Evolutionary conservation across 2,797 vertebrate genomes (phyloP).

Genomic region (Sebastes itinus): DNA sequence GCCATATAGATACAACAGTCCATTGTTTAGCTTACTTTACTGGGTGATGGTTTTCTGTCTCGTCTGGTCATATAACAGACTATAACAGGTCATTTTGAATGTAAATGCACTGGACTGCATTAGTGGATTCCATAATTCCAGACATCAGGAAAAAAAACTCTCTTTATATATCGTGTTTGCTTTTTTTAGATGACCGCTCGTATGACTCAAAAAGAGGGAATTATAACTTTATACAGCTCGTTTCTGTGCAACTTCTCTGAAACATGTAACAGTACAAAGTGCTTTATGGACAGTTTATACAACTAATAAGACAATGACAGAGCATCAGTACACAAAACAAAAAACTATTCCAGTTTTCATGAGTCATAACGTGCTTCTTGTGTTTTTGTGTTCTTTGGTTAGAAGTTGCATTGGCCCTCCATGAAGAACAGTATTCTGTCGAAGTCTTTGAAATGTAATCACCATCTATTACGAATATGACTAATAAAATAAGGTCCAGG

Average conservation of each 20-base stretch:
- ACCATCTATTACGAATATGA: background rate
- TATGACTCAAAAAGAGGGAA: background rate
- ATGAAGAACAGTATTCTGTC: background rate
- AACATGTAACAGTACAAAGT: background rate
- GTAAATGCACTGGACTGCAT: background rate
- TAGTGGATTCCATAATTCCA: background rate
- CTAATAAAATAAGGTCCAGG: background rate
- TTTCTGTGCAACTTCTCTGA: background rate
- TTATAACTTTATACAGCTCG: background rate
- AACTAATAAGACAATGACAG: background rate
- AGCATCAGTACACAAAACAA: background rate
- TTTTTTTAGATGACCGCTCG: background rate
- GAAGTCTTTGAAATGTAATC: background rate
- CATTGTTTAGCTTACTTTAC: background rate
- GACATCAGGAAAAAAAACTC: background rate
- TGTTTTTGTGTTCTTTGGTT: background rate
- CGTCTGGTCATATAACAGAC: background rate
- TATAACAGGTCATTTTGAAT: background rate
- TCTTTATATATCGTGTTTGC: background rate
- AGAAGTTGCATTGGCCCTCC: background rate
- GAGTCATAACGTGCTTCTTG: background rate
- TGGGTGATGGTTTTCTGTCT: background rate
- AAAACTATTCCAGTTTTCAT: background rate
- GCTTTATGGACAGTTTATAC: background rate
- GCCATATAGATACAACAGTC: background rate